Evolutionary conservation across 2,113 vertebrate genomes (phyloP).

Genomic region (Tupaia tana): DNA sequence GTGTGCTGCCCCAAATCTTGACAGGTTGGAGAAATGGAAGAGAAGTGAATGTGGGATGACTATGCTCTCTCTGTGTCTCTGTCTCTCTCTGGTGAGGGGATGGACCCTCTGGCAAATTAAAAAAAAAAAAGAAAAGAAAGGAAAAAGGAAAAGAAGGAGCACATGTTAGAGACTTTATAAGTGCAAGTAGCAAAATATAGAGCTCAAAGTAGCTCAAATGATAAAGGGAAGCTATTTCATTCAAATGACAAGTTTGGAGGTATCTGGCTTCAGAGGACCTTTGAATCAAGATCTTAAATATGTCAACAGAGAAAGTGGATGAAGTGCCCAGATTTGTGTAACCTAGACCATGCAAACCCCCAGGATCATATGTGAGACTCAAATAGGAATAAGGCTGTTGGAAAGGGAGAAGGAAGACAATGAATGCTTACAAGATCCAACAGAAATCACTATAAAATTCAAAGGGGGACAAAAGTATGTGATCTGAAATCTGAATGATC

Average conservation of each 20-base stretch:
- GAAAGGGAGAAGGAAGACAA: background rate
- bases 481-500: background rate
- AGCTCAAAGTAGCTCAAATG: background rate
- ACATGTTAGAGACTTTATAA: background rate
- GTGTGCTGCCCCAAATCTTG: no score
- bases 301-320: background rate
- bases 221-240: constrained; percentile 13
- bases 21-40: no score
- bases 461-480: background rate
- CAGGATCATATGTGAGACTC: background rate
- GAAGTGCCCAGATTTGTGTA: background rate
- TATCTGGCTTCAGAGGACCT: background rate
- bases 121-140: no score
- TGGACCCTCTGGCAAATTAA: no score
- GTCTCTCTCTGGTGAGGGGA: no score
- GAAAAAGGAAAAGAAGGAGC: background rate
- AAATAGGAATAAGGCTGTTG: background rate
- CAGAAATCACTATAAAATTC: background rate
- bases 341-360: background rate
- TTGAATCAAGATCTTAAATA: background rate
- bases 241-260: background rate
- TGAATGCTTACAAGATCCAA: background rate
- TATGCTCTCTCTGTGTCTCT: no score
- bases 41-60: no score
- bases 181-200: background rate